Base-by-base conservation (phyloP, 2,113 vertebrate genomes). In the Nesoenas mayeri region DNA sequence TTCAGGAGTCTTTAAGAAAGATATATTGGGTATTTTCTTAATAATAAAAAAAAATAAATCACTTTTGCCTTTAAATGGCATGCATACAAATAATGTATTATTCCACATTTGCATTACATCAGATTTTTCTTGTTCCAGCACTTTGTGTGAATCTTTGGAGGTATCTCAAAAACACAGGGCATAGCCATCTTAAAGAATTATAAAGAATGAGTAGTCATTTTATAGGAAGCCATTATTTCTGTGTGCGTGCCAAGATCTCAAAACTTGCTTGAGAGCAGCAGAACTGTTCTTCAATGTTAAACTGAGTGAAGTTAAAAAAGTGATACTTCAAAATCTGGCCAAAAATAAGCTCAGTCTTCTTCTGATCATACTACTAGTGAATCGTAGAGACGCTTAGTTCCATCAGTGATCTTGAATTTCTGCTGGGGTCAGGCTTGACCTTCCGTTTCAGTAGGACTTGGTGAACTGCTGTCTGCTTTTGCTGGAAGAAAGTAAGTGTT, bases 251-350 rank as follows among this genome's bases (percentile, higher is more conserved):
- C 16, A 50, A 61, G n/a, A 29, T 82, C n/a, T 89, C 15, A 36
- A 48, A 87, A 57, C 10, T 42, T 81, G 26, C 69, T 60, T 58
- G 42, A 93, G 67, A 91, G 42, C 7, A n/a, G 40, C 31, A 61
- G 31, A 79, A 25, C 40, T 82, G 12, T 53, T 78, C 19, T 42
- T 80, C 32, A 60, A 34, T 73, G 6, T 53, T 36, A 66, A 62
- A 47, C 2, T 19, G 56, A 81, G 47, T 1, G 0, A 21, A 57
- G 53, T 73, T 66, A 47, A 19, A 14, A 47, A 69, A 64, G 20
- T 10, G 7, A 0, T 62, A 5, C 4, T 75, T 6, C 0, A 8
- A 88, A 88, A 57, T 53, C 40, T 66, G n/a, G 3, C n/a, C 50
- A 57, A 66, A 85, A 79, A 42, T 42, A 51, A 73, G 20, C 17